These are phyloP conservation scores for Leptopilina myrica DNA, from an alignment of 2,888 invertebrate genomes.

Conservation along the genomic window DNA sequence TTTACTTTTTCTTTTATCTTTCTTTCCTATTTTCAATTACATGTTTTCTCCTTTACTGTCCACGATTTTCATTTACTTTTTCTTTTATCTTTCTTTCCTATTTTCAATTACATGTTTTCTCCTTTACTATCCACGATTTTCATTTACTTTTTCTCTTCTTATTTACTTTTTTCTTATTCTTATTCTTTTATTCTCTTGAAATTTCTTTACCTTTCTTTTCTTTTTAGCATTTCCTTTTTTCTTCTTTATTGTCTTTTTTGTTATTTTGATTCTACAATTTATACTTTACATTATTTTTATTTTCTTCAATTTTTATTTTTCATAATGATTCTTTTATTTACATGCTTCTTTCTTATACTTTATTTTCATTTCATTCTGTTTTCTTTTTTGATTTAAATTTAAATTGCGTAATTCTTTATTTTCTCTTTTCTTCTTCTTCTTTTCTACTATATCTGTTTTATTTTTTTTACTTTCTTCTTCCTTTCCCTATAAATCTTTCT, in stretches of 20 bases:
- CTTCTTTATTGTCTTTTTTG: constrained; percentile 39
- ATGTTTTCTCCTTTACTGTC: constrained; percentile 39
- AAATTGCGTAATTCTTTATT: too few relatives aligned
- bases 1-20: too few relatives aligned
- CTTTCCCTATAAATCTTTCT: neutral
- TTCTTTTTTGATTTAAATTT: neutral
- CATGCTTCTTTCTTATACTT: neutral
- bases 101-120: constrained; percentile 41
- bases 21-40: neutral
- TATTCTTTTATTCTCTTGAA: too few relatives aligned
- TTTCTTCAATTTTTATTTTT: constrained; percentile 5
- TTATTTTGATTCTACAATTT: neutral
- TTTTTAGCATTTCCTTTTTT: neutral
- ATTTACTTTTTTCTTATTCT: too few relatives aligned
- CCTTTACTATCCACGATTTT: too few relatives aligned
- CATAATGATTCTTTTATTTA: constrained; percentile 17
- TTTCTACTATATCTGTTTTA: too few relatives aligned
- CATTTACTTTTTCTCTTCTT: too few relatives aligned
- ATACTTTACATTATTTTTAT: constrained; percentile 18
- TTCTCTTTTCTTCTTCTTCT: too few relatives aligned
- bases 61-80: too few relatives aligned
- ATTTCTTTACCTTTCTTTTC: constrained; percentile 14
- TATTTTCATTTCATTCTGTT: neutral
- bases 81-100: too few relatives aligned
- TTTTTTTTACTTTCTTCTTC: too few relatives aligned